phyloP scores from a whole-genome alignment of 2,113 vertebrate genomes.

The Myotis davidii region DNA sequence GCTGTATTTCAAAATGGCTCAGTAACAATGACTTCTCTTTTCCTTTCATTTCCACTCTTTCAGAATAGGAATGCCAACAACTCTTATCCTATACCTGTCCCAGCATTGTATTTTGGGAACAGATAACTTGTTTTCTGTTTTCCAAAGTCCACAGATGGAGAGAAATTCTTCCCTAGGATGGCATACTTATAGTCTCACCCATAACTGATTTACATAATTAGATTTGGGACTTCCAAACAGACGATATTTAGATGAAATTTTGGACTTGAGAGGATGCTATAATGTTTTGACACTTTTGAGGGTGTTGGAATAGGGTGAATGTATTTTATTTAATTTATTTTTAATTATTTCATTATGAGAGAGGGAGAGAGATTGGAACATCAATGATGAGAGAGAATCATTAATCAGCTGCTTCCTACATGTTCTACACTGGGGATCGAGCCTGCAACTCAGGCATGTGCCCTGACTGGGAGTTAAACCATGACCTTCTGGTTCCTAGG shows the following conservation, averaged over 20 bases:
- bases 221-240: not conserved
- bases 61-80: not conserved
- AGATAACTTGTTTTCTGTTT: conserved; percentile 1
- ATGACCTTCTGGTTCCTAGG: too few relatives aligned
- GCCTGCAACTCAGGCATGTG: too few relatives aligned
- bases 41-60: not conserved
- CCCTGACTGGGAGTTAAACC: too few relatives aligned
- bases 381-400: too few relatives aligned
- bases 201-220: not conserved
- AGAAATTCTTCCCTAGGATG: not conserved
- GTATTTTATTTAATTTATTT: not conserved
- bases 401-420: too few relatives aligned
- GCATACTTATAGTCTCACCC: not conserved
- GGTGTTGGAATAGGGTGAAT: not conserved
- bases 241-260: conserved; percentile 12
- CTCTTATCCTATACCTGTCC: not conserved
- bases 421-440: too few relatives aligned
- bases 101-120: not conserved
- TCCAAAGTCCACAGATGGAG: not conserved
- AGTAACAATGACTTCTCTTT: not conserved
- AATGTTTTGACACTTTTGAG: not conserved
- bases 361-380: too few relatives aligned
- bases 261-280: not conserved
- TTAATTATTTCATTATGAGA: not conserved
- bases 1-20: not conserved